Evolutionary conservation across 2,113 vertebrate species (phyloP).

Genomic region (Mungos mungo): DNA sequence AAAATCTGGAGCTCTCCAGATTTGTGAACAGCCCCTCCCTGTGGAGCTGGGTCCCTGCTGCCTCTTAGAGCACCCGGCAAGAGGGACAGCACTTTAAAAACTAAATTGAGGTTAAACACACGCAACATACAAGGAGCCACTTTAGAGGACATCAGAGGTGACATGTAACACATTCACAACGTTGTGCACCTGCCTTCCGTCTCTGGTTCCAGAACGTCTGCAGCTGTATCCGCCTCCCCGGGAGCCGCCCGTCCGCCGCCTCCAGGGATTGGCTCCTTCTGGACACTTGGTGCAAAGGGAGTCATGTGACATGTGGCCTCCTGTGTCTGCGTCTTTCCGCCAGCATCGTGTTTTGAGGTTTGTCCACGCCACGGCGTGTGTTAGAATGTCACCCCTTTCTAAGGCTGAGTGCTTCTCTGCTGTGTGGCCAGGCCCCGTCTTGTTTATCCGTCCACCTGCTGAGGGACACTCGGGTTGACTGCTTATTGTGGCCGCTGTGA

Average conservation of each 20-base stretch:
- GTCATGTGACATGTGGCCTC: accelerated
- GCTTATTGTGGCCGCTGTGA: neutral
- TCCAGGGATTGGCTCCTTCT: accelerated
- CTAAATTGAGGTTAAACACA: neutral
- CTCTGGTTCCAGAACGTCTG: accelerated
- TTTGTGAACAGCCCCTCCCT: too few relatives aligned
- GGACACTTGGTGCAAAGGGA: neutral
- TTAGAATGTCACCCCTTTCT: too few relatives aligned
- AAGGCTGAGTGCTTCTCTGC: accelerated
- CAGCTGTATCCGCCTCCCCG: neutral
- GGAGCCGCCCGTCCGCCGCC: accelerated
- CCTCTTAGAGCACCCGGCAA: neutral
- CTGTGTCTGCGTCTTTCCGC: neutral
- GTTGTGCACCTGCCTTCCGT: too few relatives aligned
- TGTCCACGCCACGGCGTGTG: too few relatives aligned
- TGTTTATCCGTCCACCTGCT: accelerated
- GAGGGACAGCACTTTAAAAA: too few relatives aligned
- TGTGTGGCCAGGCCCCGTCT: accelerated
- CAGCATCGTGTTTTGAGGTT: accelerated
- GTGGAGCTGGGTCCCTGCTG: neutral
- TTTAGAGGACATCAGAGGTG: neutral
- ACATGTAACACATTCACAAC: accelerated
- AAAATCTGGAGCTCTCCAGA: neutral
- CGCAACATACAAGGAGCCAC: accelerated
- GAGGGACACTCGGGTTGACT: accelerated